Evolutionary conservation across 2,888 invertebrate species (phyloP), one percentile per base, ranked within the genome.

Genomic region (Meiosimyza platycephala): DNA sequence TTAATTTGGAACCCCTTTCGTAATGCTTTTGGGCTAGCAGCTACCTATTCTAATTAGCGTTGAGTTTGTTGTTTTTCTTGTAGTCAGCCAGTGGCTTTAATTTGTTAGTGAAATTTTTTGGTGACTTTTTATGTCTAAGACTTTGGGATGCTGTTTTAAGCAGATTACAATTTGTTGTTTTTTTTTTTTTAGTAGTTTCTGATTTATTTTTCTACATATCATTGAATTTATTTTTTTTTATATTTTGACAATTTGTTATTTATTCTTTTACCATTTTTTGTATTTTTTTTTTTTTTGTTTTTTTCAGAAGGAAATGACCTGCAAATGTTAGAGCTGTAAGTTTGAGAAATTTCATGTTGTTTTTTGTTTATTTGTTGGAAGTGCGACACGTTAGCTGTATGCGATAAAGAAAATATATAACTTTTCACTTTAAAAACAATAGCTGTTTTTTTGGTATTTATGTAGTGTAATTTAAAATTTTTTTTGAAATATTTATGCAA

Each of bases 31-130:
- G 54, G 54, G 16, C 13, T 40, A 40, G 3, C 5, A 6, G 40
- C 47, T n/a, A 68, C 68, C 77, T 82, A 84, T 82, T 84, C 83
- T 82, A 82, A 82, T 82, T 84, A 82, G 82, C 83, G 81, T 77
- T 69, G 76, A 76, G 78, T 76, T 72, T 62, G 76, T 75, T 74
- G 75, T 78, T 68, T 71, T 52, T 28, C 28, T 4, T 28, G 28
- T 4, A 28, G 28, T 3, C 28, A 28, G 28, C 28, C 28, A 28
- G 28, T 28, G 28, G 28, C 40, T 40, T 40, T 40, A 40, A 40
- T 54, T 71, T n/a, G 9, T 22, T 62, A 28, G 40, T 16, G 40
- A 16, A 62, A 52, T 51, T 33, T n/a, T 60, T 50, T 69, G 15
- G 59, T 48, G 48, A 69, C 33, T 57, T 60, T 50, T 71, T 62